Conservation (phyloP, 1,140 invertebrate species). For the Drosophila repletoides region DNA sequence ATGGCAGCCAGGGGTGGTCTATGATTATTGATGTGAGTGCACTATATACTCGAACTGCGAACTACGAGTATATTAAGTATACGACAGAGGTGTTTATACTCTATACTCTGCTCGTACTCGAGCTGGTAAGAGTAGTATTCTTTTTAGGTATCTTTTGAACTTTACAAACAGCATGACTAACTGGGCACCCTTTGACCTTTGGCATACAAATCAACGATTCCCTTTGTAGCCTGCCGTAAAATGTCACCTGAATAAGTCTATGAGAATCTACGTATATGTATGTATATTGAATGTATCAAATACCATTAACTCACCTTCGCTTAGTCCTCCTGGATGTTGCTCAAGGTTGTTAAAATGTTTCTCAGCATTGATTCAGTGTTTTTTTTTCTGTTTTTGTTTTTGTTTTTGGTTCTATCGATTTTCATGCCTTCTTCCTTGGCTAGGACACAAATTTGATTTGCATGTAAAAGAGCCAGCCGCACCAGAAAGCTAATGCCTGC, state of each 20-base stretch:
- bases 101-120: too few relatives aligned
- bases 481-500: slow-evolving; percentile 34
- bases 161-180: slow-evolving; percentile 36
- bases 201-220: slow-evolving; percentile 49
- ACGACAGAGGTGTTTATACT: slow-evolving; percentile 8
- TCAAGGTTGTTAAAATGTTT: slow-evolving; percentile 18
- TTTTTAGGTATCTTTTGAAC: not conserved
- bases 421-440: slow-evolving; percentile 23
- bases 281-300: slow-evolving; percentile 14
- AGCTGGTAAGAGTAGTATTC: too few relatives aligned
- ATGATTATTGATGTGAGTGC: slow-evolving; percentile 23
- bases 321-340: slow-evolving; percentile 23
- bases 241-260: slow-evolving; percentile 17
- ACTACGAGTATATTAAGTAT: too few relatives aligned
- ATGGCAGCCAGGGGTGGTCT: slow-evolving; percentile 1
- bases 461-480: slow-evolving; percentile 24
- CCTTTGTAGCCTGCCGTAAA: slow-evolving; percentile 19
- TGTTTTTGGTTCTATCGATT: slow-evolving; percentile 22
- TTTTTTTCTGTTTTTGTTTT: not conserved
- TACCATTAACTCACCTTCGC: slow-evolving; percentile 32
- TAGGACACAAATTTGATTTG: slow-evolving; percentile 36
- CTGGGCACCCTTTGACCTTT: slow-evolving; percentile 39
- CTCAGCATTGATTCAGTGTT: slow-evolving; percentile 6
- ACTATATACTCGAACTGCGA: too few relatives aligned
- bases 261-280: not conserved